Base-by-base conservation (phyloP, 2,113 vertebrate genomes). In the Arothron firmamentum region DNA sequence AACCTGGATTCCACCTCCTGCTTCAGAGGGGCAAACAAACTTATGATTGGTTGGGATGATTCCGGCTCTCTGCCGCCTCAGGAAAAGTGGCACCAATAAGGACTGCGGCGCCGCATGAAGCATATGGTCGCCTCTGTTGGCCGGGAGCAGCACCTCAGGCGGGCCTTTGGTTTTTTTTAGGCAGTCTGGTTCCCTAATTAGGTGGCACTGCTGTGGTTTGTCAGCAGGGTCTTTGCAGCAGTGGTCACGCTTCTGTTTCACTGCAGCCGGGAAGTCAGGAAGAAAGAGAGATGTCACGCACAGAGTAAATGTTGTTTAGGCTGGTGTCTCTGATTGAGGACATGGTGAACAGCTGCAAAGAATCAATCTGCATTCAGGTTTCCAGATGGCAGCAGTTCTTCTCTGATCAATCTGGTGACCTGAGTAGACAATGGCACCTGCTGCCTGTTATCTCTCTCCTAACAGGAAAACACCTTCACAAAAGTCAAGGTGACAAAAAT, bases 141-240 rank as follows among this genome's bases (percentile, higher is more conserved):
- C 87, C 82, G 83, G 74, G 79, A 82, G 87, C 85, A 87, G 87
- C 89, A 78, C 88, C 85, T 78, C 31, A 75, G 77, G 79, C 81
- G 55, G 80, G 87, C 77, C 64, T 82, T 80, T 82, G 75, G 68
- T 87, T 78, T 65, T 74, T 65, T 63, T 73, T 68, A 67, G 64
- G 71, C 65, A 49, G 45, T 75, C 63, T 80, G 78, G 66, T 77
- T 86, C 75, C 67, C 74, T 64, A 75, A 85, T 78, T 74, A 79
- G 72, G 52, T 59, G 18, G 63, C 55, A 46, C 62, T 71, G 70
- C 66, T 72, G 83, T 76, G 18, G 34, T 62, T 80, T 77, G 75
- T 80, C 78, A 77, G 76, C 59, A 56, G 52, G 58, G 25, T 25
- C 63, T 41, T 58, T 51, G 63, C 38, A 3, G 62, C 3, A 51